Percentiles rank a stretch among this genome's conserved stretches.
These are phyloP conservation scores for Henricia sp. DNA, from an alignment of 53 echinoderm and acorn worm genomes.

Conservation along the genomic window DNA sequence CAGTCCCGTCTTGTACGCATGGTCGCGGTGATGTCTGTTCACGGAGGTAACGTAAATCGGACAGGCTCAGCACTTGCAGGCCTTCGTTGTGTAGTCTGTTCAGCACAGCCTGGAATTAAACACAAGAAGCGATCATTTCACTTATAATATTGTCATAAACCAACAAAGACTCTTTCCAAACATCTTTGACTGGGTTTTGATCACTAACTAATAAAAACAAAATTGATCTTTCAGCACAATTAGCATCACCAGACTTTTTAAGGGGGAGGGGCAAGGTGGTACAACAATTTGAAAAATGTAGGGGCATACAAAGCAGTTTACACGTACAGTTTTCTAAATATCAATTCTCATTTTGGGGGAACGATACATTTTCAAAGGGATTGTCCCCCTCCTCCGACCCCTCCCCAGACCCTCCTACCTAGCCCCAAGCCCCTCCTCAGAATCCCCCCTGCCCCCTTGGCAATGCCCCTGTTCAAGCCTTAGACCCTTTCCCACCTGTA, in stretches of 20 bases:
- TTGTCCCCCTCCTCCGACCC: too few species aligned
- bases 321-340: too few species aligned
- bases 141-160: background rate
- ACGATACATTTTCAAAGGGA: too few species aligned
- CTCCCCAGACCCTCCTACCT: background rate
- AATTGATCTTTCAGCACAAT: background rate
- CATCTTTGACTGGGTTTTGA: background rate
- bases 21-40: conserved; percentile 85
- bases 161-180: background rate
- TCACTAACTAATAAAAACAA: background rate
- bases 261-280: too few species aligned
- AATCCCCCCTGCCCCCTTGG: background rate
- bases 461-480: too few species aligned
- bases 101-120: conserved; percentile 68
- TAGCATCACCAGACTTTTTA: background rate
- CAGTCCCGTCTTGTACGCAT: conserved; percentile 75
- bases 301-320: too few species aligned
- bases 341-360: too few species aligned
- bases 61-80: conserved; percentile 88
- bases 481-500: conserved; percentile 77
- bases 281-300: too few species aligned
- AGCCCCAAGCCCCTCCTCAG: background rate
- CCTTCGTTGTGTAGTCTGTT: conserved; percentile 91
- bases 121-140: background rate
- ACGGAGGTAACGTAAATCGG: conserved; percentile 87